Percentiles rank a stretch among this genome's conserved stretches.
These are phyloP conservation scores for Lanistes nyassanus DNA, from an alignment of 1,140 invertebrate genomes.

Conservation along the genomic window DNA sequence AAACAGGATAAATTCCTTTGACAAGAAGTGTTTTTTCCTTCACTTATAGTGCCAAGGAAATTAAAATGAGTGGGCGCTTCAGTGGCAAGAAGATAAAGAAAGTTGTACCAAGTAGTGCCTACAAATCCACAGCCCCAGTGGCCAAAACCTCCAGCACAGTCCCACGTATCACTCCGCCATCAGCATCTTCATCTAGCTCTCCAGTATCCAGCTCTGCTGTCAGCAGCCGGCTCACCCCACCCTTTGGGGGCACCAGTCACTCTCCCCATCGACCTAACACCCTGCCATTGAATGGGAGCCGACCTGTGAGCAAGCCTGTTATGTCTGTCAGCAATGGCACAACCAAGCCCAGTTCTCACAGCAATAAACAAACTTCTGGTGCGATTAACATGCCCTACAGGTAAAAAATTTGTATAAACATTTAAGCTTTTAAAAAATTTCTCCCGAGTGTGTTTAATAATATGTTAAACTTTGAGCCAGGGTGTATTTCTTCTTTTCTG, in stretches of 20 bases:
- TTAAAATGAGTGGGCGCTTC: constrained; percentile 87
- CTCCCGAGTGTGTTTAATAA: too few relatives aligned
- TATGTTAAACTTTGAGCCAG: too few relatives aligned
- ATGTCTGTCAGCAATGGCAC: constrained; percentile 20
- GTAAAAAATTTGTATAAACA: constrained; percentile 58
- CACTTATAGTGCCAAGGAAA: constrained; percentile 82
- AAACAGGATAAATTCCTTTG: not conserved
- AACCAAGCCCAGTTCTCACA: constrained; percentile 24
- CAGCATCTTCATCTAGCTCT: constrained; percentile 5
- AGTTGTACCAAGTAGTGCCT: constrained; percentile 66
- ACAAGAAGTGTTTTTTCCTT: constrained; percentile 19
- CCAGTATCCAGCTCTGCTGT: not conserved
- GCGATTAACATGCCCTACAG: constrained; percentile 78
- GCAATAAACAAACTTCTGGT: constrained; percentile 69
- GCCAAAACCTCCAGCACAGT: constrained; percentile 20
- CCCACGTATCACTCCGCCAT: constrained; percentile 14
- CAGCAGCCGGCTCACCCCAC: constrained; percentile 23
- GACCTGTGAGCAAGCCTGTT: constrained; percentile 34
- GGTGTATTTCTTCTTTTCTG: too few relatives aligned
- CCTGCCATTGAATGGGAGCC: constrained; percentile 14
- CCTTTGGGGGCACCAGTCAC: constrained; percentile 12
- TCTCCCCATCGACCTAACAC: constrained; percentile 28
- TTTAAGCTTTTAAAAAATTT: too few relatives aligned
- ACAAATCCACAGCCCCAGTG: constrained; percentile 21
- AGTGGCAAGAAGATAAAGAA: constrained; percentile 77